Conservation (phyloP, 2,888 invertebrate genomes). For the Phyllotreta cruciferae region DNA sequence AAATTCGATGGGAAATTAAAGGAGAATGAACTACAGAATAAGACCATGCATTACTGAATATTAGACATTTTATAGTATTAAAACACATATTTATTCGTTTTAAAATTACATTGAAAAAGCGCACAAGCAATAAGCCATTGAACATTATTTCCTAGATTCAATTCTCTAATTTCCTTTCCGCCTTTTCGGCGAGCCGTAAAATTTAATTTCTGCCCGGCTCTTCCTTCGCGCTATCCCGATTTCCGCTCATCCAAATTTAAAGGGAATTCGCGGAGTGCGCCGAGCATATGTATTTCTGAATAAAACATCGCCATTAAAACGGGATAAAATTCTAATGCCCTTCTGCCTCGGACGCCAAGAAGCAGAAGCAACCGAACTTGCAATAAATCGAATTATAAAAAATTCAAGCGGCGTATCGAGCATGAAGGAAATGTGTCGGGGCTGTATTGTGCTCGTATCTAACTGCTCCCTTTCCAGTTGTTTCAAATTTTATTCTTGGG, state of each 20-base stretch:
- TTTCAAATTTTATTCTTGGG: too few species aligned
- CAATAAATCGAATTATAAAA: slow-evolving; percentile 13
- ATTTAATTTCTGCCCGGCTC: not conserved
- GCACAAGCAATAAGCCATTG: too few species aligned
- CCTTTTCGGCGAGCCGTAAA: not conserved
- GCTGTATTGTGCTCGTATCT: not conserved
- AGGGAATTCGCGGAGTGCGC: slow-evolving; percentile 4
- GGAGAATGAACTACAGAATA: too few species aligned
- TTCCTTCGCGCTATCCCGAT: slow-evolving; percentile 2
- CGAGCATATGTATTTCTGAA: slow-evolving; percentile 10
- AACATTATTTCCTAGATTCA: too few species aligned
- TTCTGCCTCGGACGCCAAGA: not conserved
- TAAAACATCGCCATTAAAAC: slow-evolving; percentile 16
- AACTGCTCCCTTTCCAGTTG: not conserved
- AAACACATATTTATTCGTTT: too few species aligned
- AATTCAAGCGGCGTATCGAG: not conserved
- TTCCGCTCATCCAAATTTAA: slow-evolving; percentile 2
- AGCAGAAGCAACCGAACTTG: not conserved
- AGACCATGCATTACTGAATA: too few species aligned
- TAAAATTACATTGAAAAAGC: too few species aligned
- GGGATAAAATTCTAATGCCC: not conserved
- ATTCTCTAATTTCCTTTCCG: too few species aligned
- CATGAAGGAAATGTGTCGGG: not conserved
- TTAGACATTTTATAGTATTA: too few species aligned
- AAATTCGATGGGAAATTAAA: too few species aligned